Evolutionary conservation across 2,888 invertebrate species (phyloP).

Genomic region (Mycalesis mineus): DNA sequence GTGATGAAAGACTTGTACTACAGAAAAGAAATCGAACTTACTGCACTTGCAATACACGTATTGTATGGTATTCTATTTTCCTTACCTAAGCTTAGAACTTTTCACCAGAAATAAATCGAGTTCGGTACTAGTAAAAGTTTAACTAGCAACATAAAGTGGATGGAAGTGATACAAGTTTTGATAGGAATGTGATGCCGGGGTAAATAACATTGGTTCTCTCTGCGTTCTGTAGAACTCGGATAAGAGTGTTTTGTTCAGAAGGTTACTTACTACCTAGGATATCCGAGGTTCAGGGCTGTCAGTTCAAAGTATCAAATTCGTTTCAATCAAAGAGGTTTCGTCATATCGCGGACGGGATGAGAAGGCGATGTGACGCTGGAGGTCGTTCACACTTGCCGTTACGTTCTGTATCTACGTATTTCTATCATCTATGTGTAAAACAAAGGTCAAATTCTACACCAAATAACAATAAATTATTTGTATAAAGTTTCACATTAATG

Average conservation of each 20-base stretch:
- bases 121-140: conserved; percentile 18
- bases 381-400: too few relatives aligned
- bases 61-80: conserved; percentile 2
- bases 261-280: neutral
- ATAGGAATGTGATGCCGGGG: conserved; percentile 27
- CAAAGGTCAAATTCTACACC: too few relatives aligned
- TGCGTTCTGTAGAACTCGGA: conserved; percentile 17
- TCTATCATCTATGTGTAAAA: too few relatives aligned
- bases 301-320: neutral
- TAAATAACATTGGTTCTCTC: conserved; percentile 28
- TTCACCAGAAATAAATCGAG: conserved; percentile 4
- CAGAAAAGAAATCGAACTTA: neutral
- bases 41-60: neutral
- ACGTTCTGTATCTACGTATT: too few relatives aligned
- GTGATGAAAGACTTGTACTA: too few relatives aligned
- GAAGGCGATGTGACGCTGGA: too few relatives aligned
- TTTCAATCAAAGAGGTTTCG: too few relatives aligned
- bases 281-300: conserved; percentile 6
- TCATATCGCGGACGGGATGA: too few relatives aligned
- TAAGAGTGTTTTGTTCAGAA: conserved; percentile 14
- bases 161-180: conserved; percentile 28
- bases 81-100: conserved; percentile 8
- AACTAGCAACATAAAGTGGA: conserved; percentile 25
- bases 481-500: too few relatives aligned
- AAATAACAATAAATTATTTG: too few relatives aligned